Conservation (phyloP, 1,140 invertebrate genomes). For the Drosophila mauritiana region DNA sequence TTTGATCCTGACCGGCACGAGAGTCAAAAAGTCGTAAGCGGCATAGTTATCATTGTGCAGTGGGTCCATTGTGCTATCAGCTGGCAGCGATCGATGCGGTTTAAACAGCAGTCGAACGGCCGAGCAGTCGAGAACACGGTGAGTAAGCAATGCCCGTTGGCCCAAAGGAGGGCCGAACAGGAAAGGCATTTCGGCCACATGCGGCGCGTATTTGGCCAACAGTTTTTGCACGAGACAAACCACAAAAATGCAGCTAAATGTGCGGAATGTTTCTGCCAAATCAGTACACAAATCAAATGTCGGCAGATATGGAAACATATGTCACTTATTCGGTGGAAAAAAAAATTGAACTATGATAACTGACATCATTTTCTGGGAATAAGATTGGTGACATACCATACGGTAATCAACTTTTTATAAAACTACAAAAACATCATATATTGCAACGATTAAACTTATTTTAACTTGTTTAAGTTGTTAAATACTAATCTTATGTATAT, state of each 20-base stretch:
- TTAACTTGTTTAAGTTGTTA: too few relatives aligned
- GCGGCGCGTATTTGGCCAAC: constrained; percentile 74
- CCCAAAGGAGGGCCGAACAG: constrained; percentile 6
- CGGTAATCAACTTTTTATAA: neutral
- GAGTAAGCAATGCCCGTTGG: constrained; percentile 46
- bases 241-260: constrained; percentile 62
- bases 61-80: constrained; percentile 74
- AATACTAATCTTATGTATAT: too few relatives aligned
- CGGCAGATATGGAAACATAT: constrained; percentile 40
- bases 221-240: constrained; percentile 67
- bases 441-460: too few relatives aligned
- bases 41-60: constrained; percentile 77
- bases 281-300: constrained; percentile 48
- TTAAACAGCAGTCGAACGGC: constrained; percentile 55
- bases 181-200: constrained; percentile 56
- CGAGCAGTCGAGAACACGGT: constrained; percentile 49
- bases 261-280: constrained; percentile 34
- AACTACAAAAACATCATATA: neutral
- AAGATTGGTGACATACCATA: neutral
- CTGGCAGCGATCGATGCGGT: constrained; percentile 78
- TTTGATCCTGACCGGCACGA: constrained; percentile 77
- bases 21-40: constrained; percentile 73
- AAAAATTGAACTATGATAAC: constrained; percentile 7
- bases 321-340: constrained; percentile 19
- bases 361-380: constrained; percentile 3